phyloP scores from a whole-genome alignment of 2,113 vertebrate genomes.

The Microtus pennsylvanicus region DNA sequence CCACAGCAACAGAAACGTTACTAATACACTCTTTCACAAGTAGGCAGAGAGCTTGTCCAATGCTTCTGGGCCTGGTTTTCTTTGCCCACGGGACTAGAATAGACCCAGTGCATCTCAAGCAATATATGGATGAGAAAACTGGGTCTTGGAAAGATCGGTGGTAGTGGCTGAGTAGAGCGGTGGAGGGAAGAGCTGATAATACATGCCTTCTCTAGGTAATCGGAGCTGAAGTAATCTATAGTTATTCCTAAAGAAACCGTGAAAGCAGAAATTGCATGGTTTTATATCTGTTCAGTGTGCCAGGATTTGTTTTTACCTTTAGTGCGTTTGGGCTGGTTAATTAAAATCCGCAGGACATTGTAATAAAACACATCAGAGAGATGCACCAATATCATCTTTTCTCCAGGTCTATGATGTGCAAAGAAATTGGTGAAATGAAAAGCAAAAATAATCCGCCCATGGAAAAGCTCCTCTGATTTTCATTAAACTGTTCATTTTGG shows the following conservation, averaged over 20 bases:
- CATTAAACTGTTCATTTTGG: slow-evolving; percentile 37
- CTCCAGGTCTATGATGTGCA: slow-evolving; percentile 22
- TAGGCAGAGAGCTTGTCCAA: background rate
- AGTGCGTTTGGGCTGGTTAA: background rate
- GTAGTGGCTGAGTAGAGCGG: background rate
- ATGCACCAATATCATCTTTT: slow-evolving; percentile 25
- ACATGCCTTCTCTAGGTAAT: slow-evolving; percentile 51
- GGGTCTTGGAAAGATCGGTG: slow-evolving; percentile 3
- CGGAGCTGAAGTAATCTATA: slow-evolving; percentile 56
- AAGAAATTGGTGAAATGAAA: slow-evolving; percentile 61
- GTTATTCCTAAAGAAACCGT: slow-evolving; percentile 42
- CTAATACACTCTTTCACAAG: background rate
- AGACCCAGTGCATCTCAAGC: background rate
- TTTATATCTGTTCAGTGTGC: slow-evolving; percentile 34
- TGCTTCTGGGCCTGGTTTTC: background rate
- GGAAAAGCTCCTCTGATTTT: slow-evolving; percentile 40
- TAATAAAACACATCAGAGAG: slow-evolving; percentile 52
- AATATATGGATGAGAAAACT: slow-evolving; percentile 43
- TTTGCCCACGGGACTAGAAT: slow-evolving; percentile 11
- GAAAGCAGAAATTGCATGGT: slow-evolving; percentile 39
- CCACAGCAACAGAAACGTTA: background rate
- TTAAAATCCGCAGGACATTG: slow-evolving; percentile 48
- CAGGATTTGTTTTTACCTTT: slow-evolving; percentile 51
- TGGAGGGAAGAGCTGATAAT: slow-evolving; percentile 22
- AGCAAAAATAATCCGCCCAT: slow-evolving; percentile 52